Evolutionary conservation across 2,888 invertebrate species (phyloP).

Genomic region (Herminia tarsipennalis): DNA sequence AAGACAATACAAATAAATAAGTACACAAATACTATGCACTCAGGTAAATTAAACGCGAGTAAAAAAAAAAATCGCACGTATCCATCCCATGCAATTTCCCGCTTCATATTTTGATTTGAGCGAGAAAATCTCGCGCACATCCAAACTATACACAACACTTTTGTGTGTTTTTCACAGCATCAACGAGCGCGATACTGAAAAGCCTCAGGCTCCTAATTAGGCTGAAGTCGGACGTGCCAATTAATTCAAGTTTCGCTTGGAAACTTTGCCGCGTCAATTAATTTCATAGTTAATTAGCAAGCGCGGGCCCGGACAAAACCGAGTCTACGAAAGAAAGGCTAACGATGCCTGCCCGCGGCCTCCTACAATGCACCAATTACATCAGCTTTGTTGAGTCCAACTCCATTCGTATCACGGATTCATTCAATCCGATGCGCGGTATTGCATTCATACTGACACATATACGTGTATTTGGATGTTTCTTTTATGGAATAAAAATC

Average conservation of each 20-base stretch:
- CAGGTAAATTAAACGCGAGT: too few species aligned
- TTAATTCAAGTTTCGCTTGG: slow-evolving; percentile 86
- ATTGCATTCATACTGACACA: neutral
- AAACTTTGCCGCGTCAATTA: slow-evolving; percentile 86
- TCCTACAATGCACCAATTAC: slow-evolving; percentile 82
- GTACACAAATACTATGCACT: neutral
- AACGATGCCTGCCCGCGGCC: slow-evolving; percentile 77
- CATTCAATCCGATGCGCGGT: slow-evolving; percentile 48
- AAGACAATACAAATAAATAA: neutral
- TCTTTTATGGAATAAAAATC: too few species aligned
- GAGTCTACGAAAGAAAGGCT: slow-evolving; percentile 80
- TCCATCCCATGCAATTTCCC: slow-evolving; percentile 53
- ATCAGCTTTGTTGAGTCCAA: slow-evolving; percentile 68
- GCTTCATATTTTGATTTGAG: slow-evolving; percentile 48
- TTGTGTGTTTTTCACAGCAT: slow-evolving; percentile 82
- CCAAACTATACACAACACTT: slow-evolving; percentile 70
- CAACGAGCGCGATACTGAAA: slow-evolving; percentile 82
- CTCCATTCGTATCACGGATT: slow-evolving; percentile 58
- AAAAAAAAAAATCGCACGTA: slow-evolving; percentile 28
- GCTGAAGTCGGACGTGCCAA: slow-evolving; percentile 85
- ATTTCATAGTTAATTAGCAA: slow-evolving; percentile 86
- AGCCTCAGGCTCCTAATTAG: slow-evolving; percentile 85
- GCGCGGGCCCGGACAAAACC: slow-evolving; percentile 75
- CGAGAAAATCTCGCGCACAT: slow-evolving; percentile 34
- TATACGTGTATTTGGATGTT: neutral